Base-by-base conservation (phyloP, 2,888 invertebrate species). In the Coecobrya sp. region DNA sequence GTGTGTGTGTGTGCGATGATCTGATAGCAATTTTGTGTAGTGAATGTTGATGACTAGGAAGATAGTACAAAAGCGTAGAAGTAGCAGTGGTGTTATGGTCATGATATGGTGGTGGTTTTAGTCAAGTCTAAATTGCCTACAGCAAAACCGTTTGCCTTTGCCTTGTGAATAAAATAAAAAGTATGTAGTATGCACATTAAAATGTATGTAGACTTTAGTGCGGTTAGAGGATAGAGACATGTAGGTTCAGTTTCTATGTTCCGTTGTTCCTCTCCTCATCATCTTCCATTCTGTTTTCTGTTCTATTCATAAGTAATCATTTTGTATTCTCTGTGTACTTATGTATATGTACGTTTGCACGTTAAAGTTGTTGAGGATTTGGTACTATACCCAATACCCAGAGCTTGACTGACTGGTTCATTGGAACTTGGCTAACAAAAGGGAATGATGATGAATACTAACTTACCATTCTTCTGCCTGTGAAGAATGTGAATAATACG, bases 401-500 rank as follows among this genome's bases (percentile, higher is more conserved):
- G 10, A 49, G 55, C 79, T 79, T 27, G 52, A 16, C 19, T 52
- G 81, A 59, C 81, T 82, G 81, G 81, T 82, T 82, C 81, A 82
- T 82, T 82, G 81, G 81, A 82, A 82, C 55, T 82, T 45, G 16
- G 13, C 68, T n/a, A 49, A 36, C 22, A 45, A 49, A 25, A 45
- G 22, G 16, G 73, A 73, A 73, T n/a, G 25, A 16, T 25, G 16
- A 45, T 25, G 10, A 76, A 19, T 45, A 22, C 11, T 13, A 70
- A 13, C 0, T 19, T 19, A n/a, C 27, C 13, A 1, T 0, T 22
- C 19, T 19, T 76, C 1, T n/a, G 13, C 36, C 22, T 19, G 22
- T 70, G 45, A 73, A 73, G 16, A 16, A n/a, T 22, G 42, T 45
- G 45, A 42, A 42, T 19, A 45, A 49, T 45, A 45, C n/a, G n/a